Conservation (phyloP, 92 coral and sea anemone species). For the Palythoa heliodiscus region DNA sequence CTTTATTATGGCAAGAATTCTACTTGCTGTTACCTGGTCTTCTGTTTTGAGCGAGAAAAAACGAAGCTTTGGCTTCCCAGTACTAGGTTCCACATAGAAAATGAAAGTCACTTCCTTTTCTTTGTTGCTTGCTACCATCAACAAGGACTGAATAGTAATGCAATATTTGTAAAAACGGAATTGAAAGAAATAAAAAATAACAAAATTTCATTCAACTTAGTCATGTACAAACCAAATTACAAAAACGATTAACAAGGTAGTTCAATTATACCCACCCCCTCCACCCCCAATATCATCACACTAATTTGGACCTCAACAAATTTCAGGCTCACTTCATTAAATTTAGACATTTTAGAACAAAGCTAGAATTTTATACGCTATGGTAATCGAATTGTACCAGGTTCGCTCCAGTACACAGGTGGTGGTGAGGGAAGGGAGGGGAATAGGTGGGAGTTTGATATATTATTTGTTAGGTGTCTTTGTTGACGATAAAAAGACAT, state of each 20-base stretch:
- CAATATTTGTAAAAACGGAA: conserved; percentile 12
- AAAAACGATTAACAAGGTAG: conserved; percentile 15
- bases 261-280: conserved; percentile 6
- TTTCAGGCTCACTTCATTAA: not conserved
- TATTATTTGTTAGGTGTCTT: too few relatives aligned
- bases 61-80: conserved; percentile 39
- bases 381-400: too few relatives aligned
- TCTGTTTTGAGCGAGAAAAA: conserved; percentile 50
- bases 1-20: conserved; percentile 47
- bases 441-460: too few relatives aligned
- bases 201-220: not conserved
- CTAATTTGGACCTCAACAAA: not conserved
- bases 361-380: too few relatives aligned
- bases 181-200: conserved; percentile 14
- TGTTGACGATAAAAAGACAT: too few relatives aligned
- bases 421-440: too few relatives aligned
- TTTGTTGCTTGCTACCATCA: conserved; percentile 51
- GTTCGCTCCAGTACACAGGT: too few relatives aligned
- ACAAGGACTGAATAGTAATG: conserved; percentile 59
- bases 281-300: conserved; percentile 3
- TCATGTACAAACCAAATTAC: conserved; percentile 21
- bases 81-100: conserved; percentile 48
- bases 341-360: not conserved
- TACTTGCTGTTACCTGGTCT: conserved; percentile 47
- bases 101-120: not conserved